Evolutionary conservation across 2,113 vertebrate genomes (phyloP), one percentile per base, ranked within the genome.

Genomic region (Leptodactylus fuscus): DNA sequence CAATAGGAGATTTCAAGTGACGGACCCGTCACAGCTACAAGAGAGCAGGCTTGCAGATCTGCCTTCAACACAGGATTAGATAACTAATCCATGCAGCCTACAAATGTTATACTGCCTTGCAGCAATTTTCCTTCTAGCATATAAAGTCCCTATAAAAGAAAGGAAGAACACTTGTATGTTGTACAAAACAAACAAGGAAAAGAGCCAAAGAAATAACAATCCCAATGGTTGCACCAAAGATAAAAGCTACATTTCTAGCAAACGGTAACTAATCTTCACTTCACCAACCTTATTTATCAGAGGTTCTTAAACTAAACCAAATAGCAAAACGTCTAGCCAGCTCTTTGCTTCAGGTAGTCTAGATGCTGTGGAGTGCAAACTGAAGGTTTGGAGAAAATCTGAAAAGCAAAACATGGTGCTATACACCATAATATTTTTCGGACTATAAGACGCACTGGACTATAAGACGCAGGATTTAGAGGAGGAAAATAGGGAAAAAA

Each of bases 41-140:
- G 89, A 89, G 46, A 22, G 87, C 87, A 90, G 46, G 88, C 87
- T 7, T 89, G 89, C 86, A 85, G 85, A 81, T 89, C 85, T 85
- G 89, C 79, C 88, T 83, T 88, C 88, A 60, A 90, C 71, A 84
- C 44, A 87, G 87, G 92, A 90, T 88, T 89, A 89, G 73, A 85
- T 81, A 91, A 89, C 91, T 93, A 93, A 94, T 91, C 89, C 90
- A 55, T 85, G 81, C 90, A 89, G 93, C 91, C 90, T 93, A 90
- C 92, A 91, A 91, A 89, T 91, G 81, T 93, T 94, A 34, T 69
- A 38, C 29, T n/a, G 24, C 20, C 62, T 70, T 11, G 10, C 70
- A 48, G 81, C 62, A 71, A 81, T 41, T 62, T 44, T 18, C 36
- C 53, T 44, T 65, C 60, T 12, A 81, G 41, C 44, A 46, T 20